Conservation (phyloP, 2,113 vertebrate genomes). For the Ellobius talpinus region DNA sequence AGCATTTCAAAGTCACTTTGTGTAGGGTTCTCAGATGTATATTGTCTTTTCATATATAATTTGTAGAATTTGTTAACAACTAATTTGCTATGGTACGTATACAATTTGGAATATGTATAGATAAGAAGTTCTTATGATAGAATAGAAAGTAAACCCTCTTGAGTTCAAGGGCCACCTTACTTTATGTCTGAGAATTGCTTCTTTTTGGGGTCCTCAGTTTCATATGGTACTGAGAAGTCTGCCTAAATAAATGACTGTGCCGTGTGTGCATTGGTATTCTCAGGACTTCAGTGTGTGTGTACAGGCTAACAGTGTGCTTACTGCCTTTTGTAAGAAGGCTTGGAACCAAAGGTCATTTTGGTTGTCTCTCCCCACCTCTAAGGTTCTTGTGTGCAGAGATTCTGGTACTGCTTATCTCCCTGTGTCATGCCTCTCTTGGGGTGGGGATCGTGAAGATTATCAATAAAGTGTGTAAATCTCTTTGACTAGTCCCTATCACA, state of each 20-base stretch:
- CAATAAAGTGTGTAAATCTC: not conserved
- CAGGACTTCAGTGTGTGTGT: not conserved
- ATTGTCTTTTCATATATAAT: slow-evolving; percentile 65
- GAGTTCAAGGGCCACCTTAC: not conserved
- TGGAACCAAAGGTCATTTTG: not conserved
- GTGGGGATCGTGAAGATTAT: not conserved
- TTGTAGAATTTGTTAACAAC: slow-evolving; percentile 56
- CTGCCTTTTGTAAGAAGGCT: not conserved
- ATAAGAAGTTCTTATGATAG: not conserved
- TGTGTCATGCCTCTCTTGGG: not conserved
- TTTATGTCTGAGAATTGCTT: not conserved
- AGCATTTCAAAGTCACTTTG: slow-evolving; percentile 37
- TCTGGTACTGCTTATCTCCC: not conserved
- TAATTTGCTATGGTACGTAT: slow-evolving; percentile 21
- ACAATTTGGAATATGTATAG: not conserved
- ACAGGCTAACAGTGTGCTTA: not conserved
- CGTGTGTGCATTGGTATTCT: not conserved
- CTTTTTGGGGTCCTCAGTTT: not conserved
- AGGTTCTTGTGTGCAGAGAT: not conserved
- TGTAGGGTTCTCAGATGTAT: not conserved
- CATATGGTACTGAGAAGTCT: not conserved
- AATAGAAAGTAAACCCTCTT: not conserved
- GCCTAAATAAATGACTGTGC: not conserved
- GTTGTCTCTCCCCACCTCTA: not conserved
- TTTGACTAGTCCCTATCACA: not conserved